A percentile compares a stretch with the other conserved stretches of the same genome.
Evolutionary conservation across 2,113 vertebrate species (phyloP).

Genomic region (Antennarius striatus): DNA sequence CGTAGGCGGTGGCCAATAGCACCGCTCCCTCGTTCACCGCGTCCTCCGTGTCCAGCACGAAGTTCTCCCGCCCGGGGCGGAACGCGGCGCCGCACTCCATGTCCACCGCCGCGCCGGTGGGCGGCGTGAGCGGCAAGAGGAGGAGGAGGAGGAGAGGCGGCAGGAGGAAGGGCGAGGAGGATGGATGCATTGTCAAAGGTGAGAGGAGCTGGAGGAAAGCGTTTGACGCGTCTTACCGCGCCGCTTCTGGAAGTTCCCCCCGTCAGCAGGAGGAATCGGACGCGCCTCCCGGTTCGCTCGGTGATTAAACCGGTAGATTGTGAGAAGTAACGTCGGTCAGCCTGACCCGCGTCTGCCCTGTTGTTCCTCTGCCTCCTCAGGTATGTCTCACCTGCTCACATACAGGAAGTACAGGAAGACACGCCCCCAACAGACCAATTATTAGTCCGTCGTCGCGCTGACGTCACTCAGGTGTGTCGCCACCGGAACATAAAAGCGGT

Average conservation of each 20-base stretch:
- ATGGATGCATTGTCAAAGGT: constrained; percentile 25
- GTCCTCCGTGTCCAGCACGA: constrained; percentile 85
- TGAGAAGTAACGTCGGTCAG: no score
- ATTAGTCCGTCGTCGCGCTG: background rate
- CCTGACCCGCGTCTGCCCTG: background rate
- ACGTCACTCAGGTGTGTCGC: constrained; percentile 41
- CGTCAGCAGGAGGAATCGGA: background rate
- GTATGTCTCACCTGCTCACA: constrained; percentile 47
- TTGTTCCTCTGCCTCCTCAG: constrained; percentile 1
- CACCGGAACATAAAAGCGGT: background rate
- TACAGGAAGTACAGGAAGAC: constrained; percentile 25
- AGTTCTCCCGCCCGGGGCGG: constrained; percentile 68
- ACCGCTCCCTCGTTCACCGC: constrained; percentile 84
- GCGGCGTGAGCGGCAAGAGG: background rate
- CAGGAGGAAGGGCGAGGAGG: background rate
- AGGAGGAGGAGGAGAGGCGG: constrained; percentile 2
- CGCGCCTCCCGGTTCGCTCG: no score
- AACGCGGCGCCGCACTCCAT: constrained; percentile 58
- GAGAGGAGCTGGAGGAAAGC: background rate
- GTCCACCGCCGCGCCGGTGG: background rate
- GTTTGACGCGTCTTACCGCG: background rate
- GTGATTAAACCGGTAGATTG: background rate
- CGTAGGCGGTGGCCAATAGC: constrained; percentile 75
- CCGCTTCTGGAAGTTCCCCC: background rate
- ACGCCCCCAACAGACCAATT: background rate